Conservation (phyloP, 1,140 invertebrate genomes). For the Leptinotarsa defecta region DNA sequence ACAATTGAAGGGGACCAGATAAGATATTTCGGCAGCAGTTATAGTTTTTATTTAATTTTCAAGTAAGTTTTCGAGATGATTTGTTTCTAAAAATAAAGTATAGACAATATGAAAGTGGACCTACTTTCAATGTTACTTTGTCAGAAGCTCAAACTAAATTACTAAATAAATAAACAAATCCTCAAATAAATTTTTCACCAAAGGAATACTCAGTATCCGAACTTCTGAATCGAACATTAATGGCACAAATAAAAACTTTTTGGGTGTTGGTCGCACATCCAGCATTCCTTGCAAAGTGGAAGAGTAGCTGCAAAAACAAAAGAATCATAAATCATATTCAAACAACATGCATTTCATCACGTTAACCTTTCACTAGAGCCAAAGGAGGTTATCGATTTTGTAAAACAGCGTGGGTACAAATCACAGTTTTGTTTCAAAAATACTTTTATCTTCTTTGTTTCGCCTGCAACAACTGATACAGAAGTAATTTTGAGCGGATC, state of each 20-base stretch:
- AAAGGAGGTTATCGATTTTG: conserved; percentile 4
- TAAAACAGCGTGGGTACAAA: conserved; percentile 8
- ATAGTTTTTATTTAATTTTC: too few relatives aligned
- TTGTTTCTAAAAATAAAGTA: too few relatives aligned
- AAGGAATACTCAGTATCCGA: too few relatives aligned
- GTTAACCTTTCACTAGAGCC: conserved; percentile 15
- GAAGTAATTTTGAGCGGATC: not conserved
- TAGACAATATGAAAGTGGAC: too few relatives aligned
- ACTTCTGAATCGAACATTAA: too few relatives aligned
- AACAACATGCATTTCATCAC: conserved; percentile 20
- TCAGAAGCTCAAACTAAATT: too few relatives aligned
- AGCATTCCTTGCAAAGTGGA: not conserved
- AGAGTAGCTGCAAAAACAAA: not conserved
- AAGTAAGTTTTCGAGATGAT: too few relatives aligned
- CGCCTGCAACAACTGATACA: not conserved
- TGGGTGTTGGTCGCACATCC: not conserved
- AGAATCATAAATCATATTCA: conserved; percentile 9
- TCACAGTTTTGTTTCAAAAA: conserved; percentile 10
- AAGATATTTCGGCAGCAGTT: too few relatives aligned
- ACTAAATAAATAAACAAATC: too few relatives aligned
- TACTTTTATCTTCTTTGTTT: not conserved
- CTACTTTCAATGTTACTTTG: too few relatives aligned
- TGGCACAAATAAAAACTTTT: not conserved
- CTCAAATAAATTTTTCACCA: too few relatives aligned
- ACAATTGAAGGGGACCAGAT: too few relatives aligned